phyloP scores from a whole-genome alignment of 2,797 vertebrate genomes.

The Lagorchestes hirsutus region DNA sequence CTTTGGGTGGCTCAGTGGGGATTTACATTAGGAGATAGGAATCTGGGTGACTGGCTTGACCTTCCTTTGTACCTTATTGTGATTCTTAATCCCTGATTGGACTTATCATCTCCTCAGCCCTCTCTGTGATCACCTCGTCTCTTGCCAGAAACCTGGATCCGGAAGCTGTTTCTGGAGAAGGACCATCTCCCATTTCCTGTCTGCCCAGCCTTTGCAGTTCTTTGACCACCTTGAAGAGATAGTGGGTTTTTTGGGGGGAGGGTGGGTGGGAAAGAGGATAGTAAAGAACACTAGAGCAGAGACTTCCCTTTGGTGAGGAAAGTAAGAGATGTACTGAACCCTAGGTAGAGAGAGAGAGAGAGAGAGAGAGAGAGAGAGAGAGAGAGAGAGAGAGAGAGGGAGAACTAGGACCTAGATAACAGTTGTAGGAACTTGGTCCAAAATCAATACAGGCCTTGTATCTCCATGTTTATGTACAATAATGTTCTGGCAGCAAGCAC shows the following conservation, averaged over 20 bases:
- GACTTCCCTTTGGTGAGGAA: neutral
- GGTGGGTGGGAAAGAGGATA: neutral
- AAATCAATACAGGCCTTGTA: neutral
- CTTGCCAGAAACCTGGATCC: fast-evolving
- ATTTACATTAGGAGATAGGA: neutral
- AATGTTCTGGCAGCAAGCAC: neutral
- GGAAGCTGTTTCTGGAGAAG: too few relatives aligned
- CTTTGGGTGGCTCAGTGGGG: neutral
- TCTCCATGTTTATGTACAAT: neutral
- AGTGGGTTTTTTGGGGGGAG: neutral
- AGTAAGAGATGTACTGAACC: neutral
- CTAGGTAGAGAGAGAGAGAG: neutral
- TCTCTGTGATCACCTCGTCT: neutral
- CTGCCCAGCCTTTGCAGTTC: neutral
- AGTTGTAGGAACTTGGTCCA: neutral
- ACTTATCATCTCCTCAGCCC: fast-evolving
- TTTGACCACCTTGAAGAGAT: neutral
- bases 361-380: too few relatives aligned
- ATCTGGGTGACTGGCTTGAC: fast-evolving
- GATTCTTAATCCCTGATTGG: neutral
- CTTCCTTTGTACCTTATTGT: neutral
- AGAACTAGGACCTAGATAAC: neutral
- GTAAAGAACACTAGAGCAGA: neutral
- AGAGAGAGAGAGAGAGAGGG: too few relatives aligned
- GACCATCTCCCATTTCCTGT: neutral